Base-by-base conservation (phyloP, 2,113 vertebrate genomes). In the Gavialis gangeticus region DNA sequence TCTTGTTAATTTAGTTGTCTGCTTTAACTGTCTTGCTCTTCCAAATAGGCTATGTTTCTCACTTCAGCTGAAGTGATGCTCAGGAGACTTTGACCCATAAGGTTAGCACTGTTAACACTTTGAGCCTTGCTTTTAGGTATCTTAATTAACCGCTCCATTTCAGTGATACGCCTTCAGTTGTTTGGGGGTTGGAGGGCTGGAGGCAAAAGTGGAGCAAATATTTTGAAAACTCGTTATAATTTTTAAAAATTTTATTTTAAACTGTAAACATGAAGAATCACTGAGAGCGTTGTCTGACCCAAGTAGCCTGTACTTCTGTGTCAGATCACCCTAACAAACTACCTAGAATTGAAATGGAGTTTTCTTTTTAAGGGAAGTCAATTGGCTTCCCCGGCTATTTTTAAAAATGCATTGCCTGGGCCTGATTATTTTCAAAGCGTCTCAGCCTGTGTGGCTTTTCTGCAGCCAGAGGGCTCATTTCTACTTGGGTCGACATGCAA, bases 11-110 rank as follows among this genome's bases (percentile, higher is more conserved):
- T 58, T 80, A 22, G 4, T 81, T 66, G 84, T 73, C 86, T 54
- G 63, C 24, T 13, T 59, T 80, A 80, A 80, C 55, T 57, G 6
- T 4, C 11, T 71, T 71, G 56, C 18, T 73, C 56, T 64, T 67
- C 22, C 54, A 66, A 60, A 19, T 25, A 46, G 24, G 62, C 54
- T 64, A 79, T 76, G 21, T 64, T 91, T n/a, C 78, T 85, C 87
- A 76, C 82, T 89, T 82, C 82, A 82, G 87, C 89, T 76, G 87
- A 89, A 89, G 75, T 81, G 62, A 63, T 84, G 75, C 82, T 85
- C 77, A 59, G 63, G 87, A 78, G 82, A 85, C 56, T 88, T 80
- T 81, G 81, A 82, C 63, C 76, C 79, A 56, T 15, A 57, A 75
- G 85, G 85, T 82, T 75, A 87, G 66, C 37, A 46, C 10, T 55